Base-by-base conservation (phyloP, 2,888 invertebrate species). In the Corythucha ciliata region DNA sequence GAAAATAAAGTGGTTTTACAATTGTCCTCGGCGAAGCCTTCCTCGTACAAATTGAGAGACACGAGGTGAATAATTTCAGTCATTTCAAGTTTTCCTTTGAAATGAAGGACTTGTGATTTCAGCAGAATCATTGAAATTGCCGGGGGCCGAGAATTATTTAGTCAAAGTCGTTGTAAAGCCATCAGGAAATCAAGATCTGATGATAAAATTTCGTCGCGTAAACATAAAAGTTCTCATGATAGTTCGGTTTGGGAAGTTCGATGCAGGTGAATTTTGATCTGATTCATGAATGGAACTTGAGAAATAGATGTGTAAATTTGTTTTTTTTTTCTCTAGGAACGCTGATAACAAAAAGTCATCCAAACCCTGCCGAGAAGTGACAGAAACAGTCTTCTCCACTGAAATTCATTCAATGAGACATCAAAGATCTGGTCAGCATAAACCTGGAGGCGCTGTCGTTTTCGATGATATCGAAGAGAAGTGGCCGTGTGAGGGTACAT, bases 381-480 rank as follows among this genome's bases (percentile, higher is more conserved):
- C 77, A 21, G 77, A 77, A 63, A 76, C 77, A 12, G 75, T 77
- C 56, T 77, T 77, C 65, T 74, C 77, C 21, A 73, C 76, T 24
- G 77, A 77, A 64, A 74, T 77, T 50, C 75, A 75, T 62, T 76
- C 77, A 24, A 74, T 77, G 51, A 72, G 74, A 47, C 72, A 74
- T 59, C 72, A 73, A 62, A 61, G 61, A 32, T 49, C 53, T 48
- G 51, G 56, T 41, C 56, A 52, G 41, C 41, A 47, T 26, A 54
- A 58, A 56, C 82, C 82, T 54, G 83, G 80, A 18, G 88, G 83
- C 66, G 83, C 86, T 42, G 84, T 87, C 61, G 87, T 85, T 46
- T 88, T 90, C 64, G 88, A 90, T 66, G 88, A 89, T 67, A 82
- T 83, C 56, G 83, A 81, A 58, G 89, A 89, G 63, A 81, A 79